Percentiles rank a stretch among this genome's conserved stretches.
These are phyloP conservation scores for Hippocampus guttulatus DNA, from an alignment of 2,113 vertebrate genomes.

Conservation along the genomic window DNA sequence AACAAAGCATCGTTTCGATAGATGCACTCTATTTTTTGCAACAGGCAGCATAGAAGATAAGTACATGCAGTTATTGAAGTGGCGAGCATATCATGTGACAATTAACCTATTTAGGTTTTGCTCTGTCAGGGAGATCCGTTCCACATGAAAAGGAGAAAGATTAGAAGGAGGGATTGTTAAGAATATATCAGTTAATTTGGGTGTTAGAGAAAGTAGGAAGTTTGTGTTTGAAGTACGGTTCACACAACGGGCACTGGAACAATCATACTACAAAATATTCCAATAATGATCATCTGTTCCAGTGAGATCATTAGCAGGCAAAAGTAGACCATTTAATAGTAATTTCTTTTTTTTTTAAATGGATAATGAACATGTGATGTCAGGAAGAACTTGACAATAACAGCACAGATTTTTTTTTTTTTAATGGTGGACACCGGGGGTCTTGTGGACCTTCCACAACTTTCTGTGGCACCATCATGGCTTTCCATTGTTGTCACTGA, in stretches of 20 bases:
- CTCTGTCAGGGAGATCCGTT: constrained; percentile 21
- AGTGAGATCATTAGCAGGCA: constrained; percentile 39
- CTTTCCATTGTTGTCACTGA: constrained; percentile 43
- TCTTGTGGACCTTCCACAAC: constrained; percentile 52
- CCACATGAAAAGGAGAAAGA: constrained; percentile 35
- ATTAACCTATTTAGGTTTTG: constrained; percentile 33
- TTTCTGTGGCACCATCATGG: constrained; percentile 50
- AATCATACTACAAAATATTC: constrained; percentile 21
- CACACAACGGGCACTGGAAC: constrained; percentile 35
- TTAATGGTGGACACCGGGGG: constrained; percentile 25
- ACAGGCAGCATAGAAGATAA: background rate
- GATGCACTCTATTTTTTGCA: background rate
- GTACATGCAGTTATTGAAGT: background rate
- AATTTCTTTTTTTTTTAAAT: constrained; percentile 26
- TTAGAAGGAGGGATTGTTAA: constrained; percentile 53
- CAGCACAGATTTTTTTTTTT: constrained; percentile 3
- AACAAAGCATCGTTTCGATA: background rate
- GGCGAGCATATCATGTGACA: constrained; percentile 37
- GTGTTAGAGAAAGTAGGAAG: constrained; percentile 36
- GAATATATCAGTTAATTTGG: constrained; percentile 55
- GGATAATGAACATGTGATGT: constrained; percentile 38
- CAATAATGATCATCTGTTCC: constrained; percentile 47
- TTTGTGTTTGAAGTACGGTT: constrained; percentile 51
- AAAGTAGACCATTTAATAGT: constrained; percentile 30
- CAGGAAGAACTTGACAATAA: constrained; percentile 19